Percentiles rank a stretch among this genome's conserved stretches.
phyloP scores from a whole-genome alignment of 2,888 invertebrate species.

The Torymus aiolomorphi region DNA sequence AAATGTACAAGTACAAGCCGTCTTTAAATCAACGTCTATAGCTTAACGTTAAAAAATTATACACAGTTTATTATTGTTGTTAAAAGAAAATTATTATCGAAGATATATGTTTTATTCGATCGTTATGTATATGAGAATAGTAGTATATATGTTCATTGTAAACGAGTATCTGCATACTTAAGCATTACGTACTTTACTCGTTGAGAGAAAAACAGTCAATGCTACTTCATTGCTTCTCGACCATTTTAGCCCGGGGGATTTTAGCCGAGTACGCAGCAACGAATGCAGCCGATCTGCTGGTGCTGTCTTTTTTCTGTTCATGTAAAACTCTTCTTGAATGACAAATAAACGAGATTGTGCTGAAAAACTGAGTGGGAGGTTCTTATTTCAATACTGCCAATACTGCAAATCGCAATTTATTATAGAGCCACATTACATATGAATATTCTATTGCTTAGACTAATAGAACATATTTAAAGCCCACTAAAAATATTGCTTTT shows the following conservation, averaged over 20 bases:
- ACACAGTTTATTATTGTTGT: conserved; percentile 26
- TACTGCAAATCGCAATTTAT: too few relatives aligned
- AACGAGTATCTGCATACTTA: conserved; percentile 10
- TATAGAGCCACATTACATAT: too few relatives aligned
- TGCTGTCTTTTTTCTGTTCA: conserved; percentile 27
- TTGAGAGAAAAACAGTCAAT: conserved; percentile 16
- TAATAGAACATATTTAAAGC: neutral
- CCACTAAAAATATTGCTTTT: neutral
- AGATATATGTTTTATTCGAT: conserved; percentile 33
- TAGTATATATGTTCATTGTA: conserved; percentile 26
- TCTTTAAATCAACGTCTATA: neutral
- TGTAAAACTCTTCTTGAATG: conserved; percentile 42
- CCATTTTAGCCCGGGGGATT: conserved; percentile 11
- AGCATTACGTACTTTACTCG: conserved; percentile 6
- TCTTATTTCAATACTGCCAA: conserved; percentile 34
- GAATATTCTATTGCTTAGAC: too few relatives aligned
- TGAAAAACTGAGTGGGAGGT: conserved; percentile 5
- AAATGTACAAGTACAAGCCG: conserved; percentile 16
- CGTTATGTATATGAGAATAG: conserved; percentile 36
- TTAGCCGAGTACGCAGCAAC: neutral
- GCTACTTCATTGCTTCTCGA: conserved; percentile 9
- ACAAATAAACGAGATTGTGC: conserved; percentile 45
- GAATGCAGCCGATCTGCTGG: conserved; percentile 1
- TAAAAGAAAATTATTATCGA: conserved; percentile 1
- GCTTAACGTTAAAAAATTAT: conserved; percentile 1